Conservation (phyloP, 2,797 vertebrate genomes). For the Oophaga sylvatica region DNA sequence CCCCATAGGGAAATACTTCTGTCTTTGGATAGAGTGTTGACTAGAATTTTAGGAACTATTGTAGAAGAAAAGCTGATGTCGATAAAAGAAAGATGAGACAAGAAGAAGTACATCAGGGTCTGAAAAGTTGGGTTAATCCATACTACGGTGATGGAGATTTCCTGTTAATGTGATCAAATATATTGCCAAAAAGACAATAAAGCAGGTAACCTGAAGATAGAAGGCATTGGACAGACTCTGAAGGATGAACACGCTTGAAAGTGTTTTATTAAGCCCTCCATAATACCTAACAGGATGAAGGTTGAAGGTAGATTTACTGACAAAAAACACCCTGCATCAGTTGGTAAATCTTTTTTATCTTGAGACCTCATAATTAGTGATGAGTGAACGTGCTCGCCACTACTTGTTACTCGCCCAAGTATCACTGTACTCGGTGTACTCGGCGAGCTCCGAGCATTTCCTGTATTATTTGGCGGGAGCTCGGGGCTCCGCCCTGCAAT, state of each 20-base stretch:
- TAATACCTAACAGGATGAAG: too few relatives aligned
- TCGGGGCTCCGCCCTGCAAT: too few relatives aligned
- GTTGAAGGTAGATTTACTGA: too few relatives aligned
- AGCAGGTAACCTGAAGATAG: not conserved
- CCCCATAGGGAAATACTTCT: not conserved
- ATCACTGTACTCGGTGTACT: too few relatives aligned
- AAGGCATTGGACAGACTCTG: not conserved
- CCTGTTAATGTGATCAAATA: slow-evolving; percentile 21
- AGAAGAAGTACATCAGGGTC: slow-evolving; percentile 40
- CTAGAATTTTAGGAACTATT: not conserved
- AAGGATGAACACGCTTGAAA: not conserved
- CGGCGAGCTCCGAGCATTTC: too few relatives aligned
- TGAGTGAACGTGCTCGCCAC: too few relatives aligned
- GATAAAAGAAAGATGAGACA: slow-evolving; percentile 16
- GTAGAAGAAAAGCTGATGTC: slow-evolving; percentile 19
- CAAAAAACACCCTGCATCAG: too few relatives aligned
- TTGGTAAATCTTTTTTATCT: too few relatives aligned
- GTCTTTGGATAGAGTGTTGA: too few relatives aligned
- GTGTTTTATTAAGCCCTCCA: not conserved
- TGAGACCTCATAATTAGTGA: too few relatives aligned
- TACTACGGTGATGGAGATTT: slow-evolving; percentile 31
- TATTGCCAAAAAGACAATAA: slow-evolving; percentile 3
- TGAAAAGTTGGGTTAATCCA: slow-evolving; percentile 8
- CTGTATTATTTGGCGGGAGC: too few relatives aligned
- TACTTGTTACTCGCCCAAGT: too few relatives aligned